These are phyloP conservation scores for Dermatemys mawii DNA, from an alignment of 2,113 vertebrate genomes.

Conservation along the genomic window DNA sequence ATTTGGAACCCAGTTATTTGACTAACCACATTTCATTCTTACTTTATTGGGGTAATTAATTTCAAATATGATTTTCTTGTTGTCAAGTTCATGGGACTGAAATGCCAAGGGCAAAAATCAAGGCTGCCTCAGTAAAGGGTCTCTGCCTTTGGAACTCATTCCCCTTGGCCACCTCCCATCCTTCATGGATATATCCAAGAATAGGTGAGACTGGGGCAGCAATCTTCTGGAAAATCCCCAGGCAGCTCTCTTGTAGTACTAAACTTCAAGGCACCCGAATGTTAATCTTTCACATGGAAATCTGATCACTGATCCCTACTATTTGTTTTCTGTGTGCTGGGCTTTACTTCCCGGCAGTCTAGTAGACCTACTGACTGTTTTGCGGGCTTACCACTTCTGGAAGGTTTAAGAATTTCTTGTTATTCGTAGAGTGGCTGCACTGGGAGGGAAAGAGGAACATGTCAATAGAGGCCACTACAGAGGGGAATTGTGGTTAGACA, in stretches of 20 bases:
- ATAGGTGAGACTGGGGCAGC: neutral
- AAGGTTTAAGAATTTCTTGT: neutral
- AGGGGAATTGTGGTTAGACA: neutral
- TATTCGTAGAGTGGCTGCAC: neutral
- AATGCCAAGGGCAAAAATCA: neutral
- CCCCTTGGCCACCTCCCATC: neutral
- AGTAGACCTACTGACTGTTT: neutral
- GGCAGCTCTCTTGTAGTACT: fast-evolving
- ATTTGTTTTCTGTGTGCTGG: neutral
- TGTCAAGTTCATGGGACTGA: neutral
- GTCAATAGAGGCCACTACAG: neutral
- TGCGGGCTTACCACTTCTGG: neutral
- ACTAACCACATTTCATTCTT: neutral
- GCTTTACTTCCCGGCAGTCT: neutral
- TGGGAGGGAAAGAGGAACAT: neutral
- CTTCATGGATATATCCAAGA: neutral
- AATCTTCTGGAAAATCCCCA: neutral
- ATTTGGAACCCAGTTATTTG: neutral
- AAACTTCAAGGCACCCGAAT: neutral
- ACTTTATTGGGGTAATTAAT: neutral
- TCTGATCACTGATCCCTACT: neutral
- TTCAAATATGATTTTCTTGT: neutral
- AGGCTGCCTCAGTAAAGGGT: neutral
- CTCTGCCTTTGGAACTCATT: neutral
- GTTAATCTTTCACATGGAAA: neutral